Evolutionary conservation across 2,113 vertebrate genomes (phyloP).

Genomic region (Quiscalus mexicanus): DNA sequence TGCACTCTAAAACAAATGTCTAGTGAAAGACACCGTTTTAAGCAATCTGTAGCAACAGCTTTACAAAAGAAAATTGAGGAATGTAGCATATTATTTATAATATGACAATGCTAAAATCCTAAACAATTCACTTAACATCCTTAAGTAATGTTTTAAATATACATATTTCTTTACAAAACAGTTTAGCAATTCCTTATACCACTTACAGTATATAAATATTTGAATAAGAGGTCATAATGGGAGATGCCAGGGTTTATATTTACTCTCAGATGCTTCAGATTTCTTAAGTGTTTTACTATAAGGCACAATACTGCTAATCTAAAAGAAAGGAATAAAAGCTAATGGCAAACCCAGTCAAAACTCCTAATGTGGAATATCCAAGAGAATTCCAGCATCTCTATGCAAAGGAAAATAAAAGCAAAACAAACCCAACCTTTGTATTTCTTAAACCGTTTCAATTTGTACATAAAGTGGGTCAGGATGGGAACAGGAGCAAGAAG

Average conservation of each 20-base stretch:
- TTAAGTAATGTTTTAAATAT: slow-evolving; percentile 52
- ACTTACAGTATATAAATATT: slow-evolving; percentile 53
- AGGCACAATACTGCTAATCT: slow-evolving; percentile 65
- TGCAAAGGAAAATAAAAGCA: not conserved
- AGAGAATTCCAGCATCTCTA: slow-evolving; percentile 13
- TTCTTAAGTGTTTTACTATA: slow-evolving; percentile 47
- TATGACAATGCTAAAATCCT: slow-evolving; percentile 53
- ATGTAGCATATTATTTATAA: slow-evolving; percentile 45
- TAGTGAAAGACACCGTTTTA: slow-evolving; percentile 42
- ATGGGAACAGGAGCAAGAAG: slow-evolving; percentile 7
- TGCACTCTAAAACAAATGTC: slow-evolving; percentile 37
- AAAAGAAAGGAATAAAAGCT: slow-evolving; percentile 44
- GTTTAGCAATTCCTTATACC: slow-evolving; percentile 50
- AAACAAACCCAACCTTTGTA: not conserved
- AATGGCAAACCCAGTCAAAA: not conserved
- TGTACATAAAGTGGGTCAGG: not conserved
- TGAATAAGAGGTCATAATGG: slow-evolving; percentile 49
- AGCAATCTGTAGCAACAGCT: slow-evolving; percentile 41
- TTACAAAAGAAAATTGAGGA: slow-evolving; percentile 40
- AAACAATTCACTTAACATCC: slow-evolving; percentile 29
- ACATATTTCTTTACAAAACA: slow-evolving; percentile 65
- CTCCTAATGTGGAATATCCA: not conserved
- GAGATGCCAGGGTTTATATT: slow-evolving; percentile 51
- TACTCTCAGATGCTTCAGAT: slow-evolving; percentile 51
- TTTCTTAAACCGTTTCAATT: not conserved